Conservation (phyloP, 37 sponge, comb jelly and placozoan species). For the Cliona cf. orientalis region DNA sequence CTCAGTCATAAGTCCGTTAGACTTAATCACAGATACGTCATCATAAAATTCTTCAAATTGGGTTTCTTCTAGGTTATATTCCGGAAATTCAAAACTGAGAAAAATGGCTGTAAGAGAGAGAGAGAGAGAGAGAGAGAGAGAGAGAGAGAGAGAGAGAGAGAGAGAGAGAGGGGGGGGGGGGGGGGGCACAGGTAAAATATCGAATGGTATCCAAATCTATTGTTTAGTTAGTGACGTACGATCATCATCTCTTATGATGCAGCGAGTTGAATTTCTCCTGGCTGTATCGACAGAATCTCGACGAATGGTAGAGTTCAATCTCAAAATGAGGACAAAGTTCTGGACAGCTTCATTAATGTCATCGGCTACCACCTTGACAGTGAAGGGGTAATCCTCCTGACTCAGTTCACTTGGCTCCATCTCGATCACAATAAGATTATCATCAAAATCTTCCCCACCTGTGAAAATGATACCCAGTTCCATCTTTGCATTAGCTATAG, state of each 20-base stretch:
- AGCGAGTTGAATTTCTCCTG: not conserved
- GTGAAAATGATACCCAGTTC: no score
- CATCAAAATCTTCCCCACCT: constrained; percentile 4
- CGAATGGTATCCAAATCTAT: no score
- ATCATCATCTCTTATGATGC: constrained; percentile 5
- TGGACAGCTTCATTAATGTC: not conserved
- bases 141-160: no score
- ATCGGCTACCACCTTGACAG: not conserved
- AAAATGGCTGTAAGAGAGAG: not conserved
- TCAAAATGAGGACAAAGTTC: not conserved
- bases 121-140: no score
- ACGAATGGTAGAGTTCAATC: not conserved
- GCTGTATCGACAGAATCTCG: not conserved
- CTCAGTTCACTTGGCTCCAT: not conserved
- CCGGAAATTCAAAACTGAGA: not conserved
- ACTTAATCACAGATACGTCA: not conserved
- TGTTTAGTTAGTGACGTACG: no score
- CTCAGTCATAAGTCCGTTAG: no score
- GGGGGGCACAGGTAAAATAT: no score
- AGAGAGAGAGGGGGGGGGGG: no score
- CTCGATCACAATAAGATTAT: not conserved
- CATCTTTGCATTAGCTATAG: not conserved
- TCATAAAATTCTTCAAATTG: not conserved
- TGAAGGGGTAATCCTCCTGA: not conserved
- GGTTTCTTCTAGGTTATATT: not conserved